A percentile compares a stretch with the other conserved stretches of the same genome.
Evolutionary conservation across 2,888 invertebrate genomes (phyloP).

Genomic region (Tachina grossa): DNA sequence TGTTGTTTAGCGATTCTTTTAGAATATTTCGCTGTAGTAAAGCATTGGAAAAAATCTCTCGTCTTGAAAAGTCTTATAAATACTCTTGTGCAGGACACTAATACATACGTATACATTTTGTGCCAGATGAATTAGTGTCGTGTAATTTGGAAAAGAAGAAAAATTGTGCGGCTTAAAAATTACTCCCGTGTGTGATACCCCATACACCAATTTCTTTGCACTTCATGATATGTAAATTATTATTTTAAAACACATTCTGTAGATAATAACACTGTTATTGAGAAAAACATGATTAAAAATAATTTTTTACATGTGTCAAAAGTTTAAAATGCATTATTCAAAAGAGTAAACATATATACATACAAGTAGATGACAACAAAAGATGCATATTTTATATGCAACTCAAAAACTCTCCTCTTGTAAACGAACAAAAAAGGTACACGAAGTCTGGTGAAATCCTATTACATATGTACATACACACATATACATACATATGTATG

Average conservation of each 20-base stretch:
- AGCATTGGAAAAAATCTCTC: too few relatives aligned
- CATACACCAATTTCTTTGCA: neutral
- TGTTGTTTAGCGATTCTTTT: too few relatives aligned
- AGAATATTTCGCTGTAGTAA: too few relatives aligned
- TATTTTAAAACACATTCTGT: neutral
- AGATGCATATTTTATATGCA: slow-evolving; percentile 16
- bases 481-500: neutral
- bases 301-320: neutral
- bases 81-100: too few relatives aligned
- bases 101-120: too few relatives aligned
- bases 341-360: neutral
- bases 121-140: too few relatives aligned
- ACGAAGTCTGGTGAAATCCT: neutral
- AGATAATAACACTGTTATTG: slow-evolving; percentile 6
- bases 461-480: slow-evolving; percentile 3
- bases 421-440: neutral
- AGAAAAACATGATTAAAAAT: slow-evolving; percentile 19
- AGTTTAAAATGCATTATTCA: slow-evolving; percentile 22
- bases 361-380: neutral
- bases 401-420: too few relatives aligned
- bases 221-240: slow-evolving; percentile 12
- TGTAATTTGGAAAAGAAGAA: too few relatives aligned
- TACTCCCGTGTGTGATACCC: too few relatives aligned
- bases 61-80: too few relatives aligned
- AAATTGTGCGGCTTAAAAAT: too few relatives aligned